Evolutionary conservation across 2,797 vertebrate species (phyloP).

Genomic region (Limosa lapponica): DNA sequence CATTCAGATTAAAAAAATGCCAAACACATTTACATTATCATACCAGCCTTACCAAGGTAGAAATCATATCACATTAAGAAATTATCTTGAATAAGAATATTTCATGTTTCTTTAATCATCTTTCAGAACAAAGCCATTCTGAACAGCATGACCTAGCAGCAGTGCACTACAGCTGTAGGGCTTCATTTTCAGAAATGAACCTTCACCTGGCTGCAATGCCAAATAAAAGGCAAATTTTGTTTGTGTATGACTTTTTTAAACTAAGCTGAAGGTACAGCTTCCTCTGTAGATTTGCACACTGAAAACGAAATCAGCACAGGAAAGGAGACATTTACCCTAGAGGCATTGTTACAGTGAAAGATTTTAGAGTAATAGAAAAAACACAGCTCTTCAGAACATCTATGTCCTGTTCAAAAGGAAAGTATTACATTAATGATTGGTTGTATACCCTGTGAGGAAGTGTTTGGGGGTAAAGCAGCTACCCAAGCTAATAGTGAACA

Average conservation of each 20-base stretch:
- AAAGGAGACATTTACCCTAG: not conserved
- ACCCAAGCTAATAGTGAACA: conserved; percentile 10
- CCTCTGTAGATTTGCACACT: not conserved
- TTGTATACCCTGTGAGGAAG: not conserved
- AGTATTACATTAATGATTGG: not conserved
- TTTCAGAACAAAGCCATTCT: not conserved
- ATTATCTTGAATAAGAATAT: not conserved
- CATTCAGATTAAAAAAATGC: not conserved
- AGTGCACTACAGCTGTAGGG: not conserved
- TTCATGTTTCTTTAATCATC: not conserved
- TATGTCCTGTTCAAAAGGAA: not conserved
- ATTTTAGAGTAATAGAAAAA: conserved; percentile 9
- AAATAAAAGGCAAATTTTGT: not conserved
- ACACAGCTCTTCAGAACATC: not conserved
- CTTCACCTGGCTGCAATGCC: not conserved
- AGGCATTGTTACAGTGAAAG: not conserved
- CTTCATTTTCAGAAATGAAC: not conserved
- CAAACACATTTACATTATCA: not conserved
- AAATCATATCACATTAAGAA: not conserved
- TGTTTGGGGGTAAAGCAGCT: conserved; percentile 8
- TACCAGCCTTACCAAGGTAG: not conserved
- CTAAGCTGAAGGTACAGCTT: not conserved
- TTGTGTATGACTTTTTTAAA: not conserved
- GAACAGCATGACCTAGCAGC: not conserved
- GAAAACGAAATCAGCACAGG: not conserved